Evolutionary conservation across 2,797 vertebrate species (phyloP).

Genomic region (Oreochromis grahami): DNA sequence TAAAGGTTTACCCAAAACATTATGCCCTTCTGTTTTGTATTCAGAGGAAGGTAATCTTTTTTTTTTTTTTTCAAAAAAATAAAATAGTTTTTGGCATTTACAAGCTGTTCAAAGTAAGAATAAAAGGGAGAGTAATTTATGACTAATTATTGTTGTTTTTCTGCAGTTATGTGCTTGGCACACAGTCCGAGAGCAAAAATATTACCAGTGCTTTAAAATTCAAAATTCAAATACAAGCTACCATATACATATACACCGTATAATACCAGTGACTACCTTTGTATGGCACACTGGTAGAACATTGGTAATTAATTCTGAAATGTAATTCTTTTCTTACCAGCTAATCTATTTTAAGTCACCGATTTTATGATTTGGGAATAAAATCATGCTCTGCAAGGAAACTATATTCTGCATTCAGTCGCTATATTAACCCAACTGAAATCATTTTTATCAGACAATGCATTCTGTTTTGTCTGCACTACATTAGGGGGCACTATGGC

Average conservation of each 20-base stretch:
- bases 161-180: background rate
- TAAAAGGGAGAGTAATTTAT: background rate
- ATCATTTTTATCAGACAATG: background rate
- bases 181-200: background rate
- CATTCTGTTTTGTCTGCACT: background rate
- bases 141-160: background rate
- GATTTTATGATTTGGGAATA: background rate
- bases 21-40: background rate
- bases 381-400: background rate
- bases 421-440: background rate
- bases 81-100: background rate
- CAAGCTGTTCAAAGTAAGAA: background rate
- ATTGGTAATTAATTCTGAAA: background rate
- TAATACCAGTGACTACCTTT: background rate
- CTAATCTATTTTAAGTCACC: background rate
- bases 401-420: background rate
- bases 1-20: background rate
- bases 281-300: background rate
- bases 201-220: background rate
- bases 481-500: slow-evolving; percentile 33
- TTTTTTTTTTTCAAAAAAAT: background rate
- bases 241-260: background rate
- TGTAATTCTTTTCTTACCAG: background rate
- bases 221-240: background rate
- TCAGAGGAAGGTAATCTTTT: background rate